Percentiles rank a stretch among this genome's conserved stretches.
Conservation (phyloP, 2,888 invertebrate species). For the Melinaea marsaeus region DNA sequence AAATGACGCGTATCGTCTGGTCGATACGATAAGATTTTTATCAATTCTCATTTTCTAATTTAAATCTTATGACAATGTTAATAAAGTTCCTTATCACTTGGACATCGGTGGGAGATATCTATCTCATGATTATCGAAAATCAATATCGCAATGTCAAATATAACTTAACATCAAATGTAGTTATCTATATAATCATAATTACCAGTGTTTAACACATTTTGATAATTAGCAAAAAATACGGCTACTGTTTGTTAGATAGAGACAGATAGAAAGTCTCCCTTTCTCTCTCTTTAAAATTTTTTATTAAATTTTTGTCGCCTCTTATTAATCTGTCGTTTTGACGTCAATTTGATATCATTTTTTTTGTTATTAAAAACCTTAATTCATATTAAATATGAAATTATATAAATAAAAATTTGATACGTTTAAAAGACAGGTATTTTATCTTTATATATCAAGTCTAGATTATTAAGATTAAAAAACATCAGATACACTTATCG, state of each 20-base stretch:
- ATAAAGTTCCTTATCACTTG: not conserved
- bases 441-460: no score
- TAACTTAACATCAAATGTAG: conserved; percentile 36
- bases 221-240: not conserved
- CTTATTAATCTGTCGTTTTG: no score
- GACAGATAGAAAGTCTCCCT: not conserved
- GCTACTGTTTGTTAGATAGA: not conserved
- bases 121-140: conserved; percentile 15
- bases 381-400: no score
- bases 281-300: no score
- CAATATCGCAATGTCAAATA: conserved; percentile 33
- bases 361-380: no score
- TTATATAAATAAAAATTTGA: no score
- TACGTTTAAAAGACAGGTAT: no score
- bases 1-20: no score
- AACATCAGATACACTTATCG: no score
- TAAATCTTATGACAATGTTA: not conserved
- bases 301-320: no score
- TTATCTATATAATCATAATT: conserved; percentile 29
- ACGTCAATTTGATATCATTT: no score
- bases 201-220: conserved; percentile 3
- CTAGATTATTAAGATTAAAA: no score
- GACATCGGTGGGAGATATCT: not conserved
- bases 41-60: not conserved
- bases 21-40: not conserved